phyloP scores from a whole-genome alignment of 2,888 invertebrate genomes.

The Sinhomidia bicolor region DNA sequence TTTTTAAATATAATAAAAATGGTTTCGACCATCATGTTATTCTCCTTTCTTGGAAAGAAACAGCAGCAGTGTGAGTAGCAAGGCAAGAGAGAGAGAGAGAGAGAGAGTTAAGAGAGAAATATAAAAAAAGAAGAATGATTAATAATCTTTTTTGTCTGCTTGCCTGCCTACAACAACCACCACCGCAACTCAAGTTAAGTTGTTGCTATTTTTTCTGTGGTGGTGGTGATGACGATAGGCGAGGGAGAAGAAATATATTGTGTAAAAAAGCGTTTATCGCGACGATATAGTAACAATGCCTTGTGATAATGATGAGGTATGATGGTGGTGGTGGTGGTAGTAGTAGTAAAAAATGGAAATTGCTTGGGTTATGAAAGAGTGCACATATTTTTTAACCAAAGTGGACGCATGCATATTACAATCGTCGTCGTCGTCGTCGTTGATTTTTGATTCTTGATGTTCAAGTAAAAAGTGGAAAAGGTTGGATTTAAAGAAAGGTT shows the following conservation, averaged over 20 bases:
- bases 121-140: constrained; percentile 31
- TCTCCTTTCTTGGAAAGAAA: neutral
- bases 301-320: neutral
- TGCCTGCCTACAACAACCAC: neutral
- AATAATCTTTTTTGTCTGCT: constrained; percentile 46
- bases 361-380: no score
- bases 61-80: neutral
- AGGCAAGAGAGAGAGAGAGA: neutral
- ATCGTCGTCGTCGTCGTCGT: no score
- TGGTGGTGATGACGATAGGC: no score
- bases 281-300: constrained; percentile 13
- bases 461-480: neutral
- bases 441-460: no score
- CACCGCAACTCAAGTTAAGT: no score
- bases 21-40: neutral
- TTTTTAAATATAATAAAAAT: constrained; percentile 7
- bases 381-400: neutral
- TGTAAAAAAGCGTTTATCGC: constrained; percentile 1
- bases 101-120: neutral
- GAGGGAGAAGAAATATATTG: neutral
- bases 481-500: neutral
- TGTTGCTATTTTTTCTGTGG: neutral
- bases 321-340: neutral
- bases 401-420: no score
- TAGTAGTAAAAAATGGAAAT: constrained; percentile 1